Base-by-base conservation (phyloP, 2,888 invertebrate genomes). In the Sisyra nigra region DNA sequence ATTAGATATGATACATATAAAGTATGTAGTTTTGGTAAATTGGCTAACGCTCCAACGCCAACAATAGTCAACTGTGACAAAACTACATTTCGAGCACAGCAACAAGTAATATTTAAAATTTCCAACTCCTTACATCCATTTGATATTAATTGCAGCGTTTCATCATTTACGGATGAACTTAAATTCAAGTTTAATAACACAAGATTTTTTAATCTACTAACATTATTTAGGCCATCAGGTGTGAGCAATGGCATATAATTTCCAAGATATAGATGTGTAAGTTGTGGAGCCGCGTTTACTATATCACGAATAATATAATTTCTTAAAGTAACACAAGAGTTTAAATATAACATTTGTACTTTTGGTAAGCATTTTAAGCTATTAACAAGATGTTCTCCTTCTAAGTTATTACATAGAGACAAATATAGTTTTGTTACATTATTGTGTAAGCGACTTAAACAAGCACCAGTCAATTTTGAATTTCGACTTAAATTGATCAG, bases 231-330 rank as follows among this genome's bases (percentile, higher is more conserved):
- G 11, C 34, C 41, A 10, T 11, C 11, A 10, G 30, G 19, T 18
- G n/a, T 18, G 19, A 34, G 15, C 17, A 31, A 14, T 13, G 40
- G 40, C 40, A 40, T 40, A 40, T 40, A 24, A 40, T 40, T 40
- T 31, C 30, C 29, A n/a, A 30, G 17, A 3, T n/a, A 30, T 30
- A 40, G 31, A 31, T 40, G 40, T 40, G 29, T 8, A 15, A 40
- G 15, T 15, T 30, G 30, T 31, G 40, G 40, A 15, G 17, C 40
- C 29, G 18, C 14, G 9, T 30, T 31, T 13, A 40, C 31, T 13
- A 40, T 40, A 14, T 30, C 14, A 13, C 31, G 29, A 3, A 40
- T 30, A 14, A 31, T 40, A 14, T 40, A 31, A 40, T 40, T 40
- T 14, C 40, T 14, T 31, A 40, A 13, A 13, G 40, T 31, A 10